phyloP scores from a whole-genome alignment of 2,888 invertebrate species.

The Penaeus monodon region DNA sequence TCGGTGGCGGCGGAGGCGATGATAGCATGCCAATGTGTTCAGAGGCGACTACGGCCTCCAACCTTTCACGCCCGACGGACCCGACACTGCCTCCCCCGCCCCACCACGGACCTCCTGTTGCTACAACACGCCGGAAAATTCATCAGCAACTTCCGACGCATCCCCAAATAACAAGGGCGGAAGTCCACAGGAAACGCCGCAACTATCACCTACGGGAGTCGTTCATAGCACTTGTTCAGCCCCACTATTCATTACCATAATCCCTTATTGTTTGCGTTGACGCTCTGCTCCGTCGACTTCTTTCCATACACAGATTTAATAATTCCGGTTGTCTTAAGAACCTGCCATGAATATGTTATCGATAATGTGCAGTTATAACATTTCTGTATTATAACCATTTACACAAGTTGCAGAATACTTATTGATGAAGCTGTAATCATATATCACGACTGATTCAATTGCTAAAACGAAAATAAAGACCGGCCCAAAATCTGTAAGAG shows the following conservation, averaged over 20 bases:
- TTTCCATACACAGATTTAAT: constrained; percentile 59
- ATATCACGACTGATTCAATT: constrained; percentile 48
- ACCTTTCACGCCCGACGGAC: constrained; percentile 56
- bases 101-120: constrained; percentile 61
- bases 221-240: constrained; percentile 64
- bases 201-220: constrained; percentile 48
- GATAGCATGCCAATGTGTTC: constrained; percentile 8
- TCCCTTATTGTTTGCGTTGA: constrained; percentile 65
- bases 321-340: constrained; percentile 28
- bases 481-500: constrained; percentile 63
- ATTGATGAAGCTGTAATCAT: constrained; percentile 20
- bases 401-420: not conserved
- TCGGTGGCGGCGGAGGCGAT: constrained; percentile 37
- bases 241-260: constrained; percentile 65
- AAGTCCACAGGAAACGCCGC: constrained; percentile 12
- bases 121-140: constrained; percentile 63
- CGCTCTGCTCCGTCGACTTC: constrained; percentile 56
- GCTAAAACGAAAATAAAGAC: constrained; percentile 63
- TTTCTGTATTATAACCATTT: not conserved
- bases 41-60: constrained; percentile 48
- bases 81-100: constrained; percentile 55
- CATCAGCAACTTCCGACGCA: constrained; percentile 64
- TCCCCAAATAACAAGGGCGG: constrained; percentile 48
- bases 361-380: not conserved
- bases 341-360: not conserved